phyloP scores from a whole-genome alignment of 2,113 vertebrate genomes.

The Colossoma macropomum region DNA sequence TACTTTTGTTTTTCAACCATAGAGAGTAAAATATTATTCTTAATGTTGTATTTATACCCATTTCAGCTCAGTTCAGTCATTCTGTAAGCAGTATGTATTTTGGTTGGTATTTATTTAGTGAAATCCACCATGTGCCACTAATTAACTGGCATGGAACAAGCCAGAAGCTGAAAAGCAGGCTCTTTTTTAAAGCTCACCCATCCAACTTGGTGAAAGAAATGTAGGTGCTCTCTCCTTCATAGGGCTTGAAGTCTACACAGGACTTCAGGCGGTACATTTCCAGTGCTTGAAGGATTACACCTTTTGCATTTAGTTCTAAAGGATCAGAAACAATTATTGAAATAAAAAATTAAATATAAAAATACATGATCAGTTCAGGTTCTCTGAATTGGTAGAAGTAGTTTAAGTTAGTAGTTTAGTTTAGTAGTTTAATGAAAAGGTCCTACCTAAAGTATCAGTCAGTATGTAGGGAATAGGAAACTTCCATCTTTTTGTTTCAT shows the following conservation, averaged over 20 bases:
- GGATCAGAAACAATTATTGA: neutral
- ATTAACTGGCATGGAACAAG: too few species aligned
- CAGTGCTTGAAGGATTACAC: constrained; percentile 86
- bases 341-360: neutral
- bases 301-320: constrained; percentile 83
- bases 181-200: constrained; percentile 73
- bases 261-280: constrained; percentile 92
- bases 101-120: too few species aligned
- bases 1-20: too few species aligned
- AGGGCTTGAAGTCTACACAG: constrained; percentile 93
- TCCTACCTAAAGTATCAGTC: constrained; percentile 84
- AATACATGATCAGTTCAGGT: neutral
- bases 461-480: constrained; percentile 91
- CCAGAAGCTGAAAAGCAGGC: too few species aligned
- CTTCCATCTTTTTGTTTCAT: constrained; percentile 81
- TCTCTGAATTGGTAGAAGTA: neutral
- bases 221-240: constrained; percentile 84
- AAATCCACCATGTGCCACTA: too few species aligned
- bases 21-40: too few species aligned
- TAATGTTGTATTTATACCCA: too few species aligned
- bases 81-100: too few species aligned
- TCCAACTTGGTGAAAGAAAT: constrained; percentile 83
- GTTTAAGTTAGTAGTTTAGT: too few species aligned
- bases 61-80: too few species aligned
- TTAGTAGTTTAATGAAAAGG: neutral